Conservation (phyloP, 2,797 vertebrate genomes). For the Rallus crepitans region DNA sequence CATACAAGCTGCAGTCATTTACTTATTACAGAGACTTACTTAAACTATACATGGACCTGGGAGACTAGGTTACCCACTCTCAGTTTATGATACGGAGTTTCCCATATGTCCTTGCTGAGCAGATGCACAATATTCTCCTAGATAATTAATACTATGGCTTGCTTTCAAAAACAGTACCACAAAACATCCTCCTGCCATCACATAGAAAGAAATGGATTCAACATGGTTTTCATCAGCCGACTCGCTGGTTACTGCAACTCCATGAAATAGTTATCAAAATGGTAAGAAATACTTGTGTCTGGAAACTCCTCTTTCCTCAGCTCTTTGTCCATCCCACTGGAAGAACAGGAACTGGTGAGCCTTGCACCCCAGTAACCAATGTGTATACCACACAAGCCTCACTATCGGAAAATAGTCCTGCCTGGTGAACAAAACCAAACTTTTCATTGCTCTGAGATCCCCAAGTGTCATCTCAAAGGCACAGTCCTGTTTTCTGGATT, state of each 20-base stretch:
- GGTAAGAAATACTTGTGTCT: not conserved
- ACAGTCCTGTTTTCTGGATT: not conserved
- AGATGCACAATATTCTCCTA: not conserved
- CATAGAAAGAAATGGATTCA: not conserved
- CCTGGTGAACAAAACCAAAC: not conserved
- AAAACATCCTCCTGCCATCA: not conserved
- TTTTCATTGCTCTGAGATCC: not conserved
- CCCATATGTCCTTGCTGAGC: not conserved
- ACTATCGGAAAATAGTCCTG: not conserved
- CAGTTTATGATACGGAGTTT: not conserved
- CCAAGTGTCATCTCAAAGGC: not conserved
- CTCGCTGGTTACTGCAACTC: not conserved
- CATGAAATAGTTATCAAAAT: not conserved
- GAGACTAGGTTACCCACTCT: not conserved
- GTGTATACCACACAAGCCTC: not conserved
- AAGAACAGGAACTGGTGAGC: not conserved
- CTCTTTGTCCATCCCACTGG: not conserved
- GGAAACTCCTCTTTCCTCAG: not conserved
- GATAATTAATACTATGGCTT: not conserved
- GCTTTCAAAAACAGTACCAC: not conserved
- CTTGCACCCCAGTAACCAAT: rapidly evolving
- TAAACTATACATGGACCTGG: not conserved
- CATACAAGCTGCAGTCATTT: not conserved
- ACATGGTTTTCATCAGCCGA: not conserved
- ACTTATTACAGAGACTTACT: not conserved